These are phyloP conservation scores for Thunnus maccoyii DNA, from an alignment of 2,113 vertebrate species.

Conservation along the genomic window DNA sequence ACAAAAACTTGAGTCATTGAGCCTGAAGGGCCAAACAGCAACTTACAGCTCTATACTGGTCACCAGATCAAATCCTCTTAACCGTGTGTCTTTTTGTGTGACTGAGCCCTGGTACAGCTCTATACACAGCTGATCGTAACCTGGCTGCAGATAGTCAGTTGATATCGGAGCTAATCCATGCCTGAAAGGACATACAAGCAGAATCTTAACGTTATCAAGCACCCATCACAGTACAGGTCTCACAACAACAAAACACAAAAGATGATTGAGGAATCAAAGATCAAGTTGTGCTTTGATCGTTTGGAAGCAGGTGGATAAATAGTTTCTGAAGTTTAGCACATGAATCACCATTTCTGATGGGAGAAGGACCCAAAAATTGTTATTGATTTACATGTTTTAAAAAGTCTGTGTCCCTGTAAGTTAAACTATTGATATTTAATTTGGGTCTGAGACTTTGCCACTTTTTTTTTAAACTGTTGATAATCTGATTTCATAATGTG, in stretches of 20 bases:
- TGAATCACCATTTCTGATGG: too few relatives aligned
- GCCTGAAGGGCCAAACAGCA: constrained; percentile 1
- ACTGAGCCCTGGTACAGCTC: constrained; percentile 93
- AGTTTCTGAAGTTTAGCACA: too few relatives aligned
- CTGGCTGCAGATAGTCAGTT: constrained; percentile 89
- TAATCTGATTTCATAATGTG: too few relatives aligned
- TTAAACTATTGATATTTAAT: too few relatives aligned
- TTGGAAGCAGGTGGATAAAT: too few relatives aligned
- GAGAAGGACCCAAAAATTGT: too few relatives aligned
- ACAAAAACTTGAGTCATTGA: background rate
- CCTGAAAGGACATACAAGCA: constrained; percentile 75
- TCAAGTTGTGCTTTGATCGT: too few relatives aligned
- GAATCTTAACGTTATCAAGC: background rate
- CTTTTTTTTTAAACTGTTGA: too few relatives aligned
- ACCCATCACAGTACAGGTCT: background rate
- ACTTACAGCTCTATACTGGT: constrained; percentile 95
- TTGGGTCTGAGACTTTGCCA: too few relatives aligned
- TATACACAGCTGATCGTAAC: constrained; percentile 85
- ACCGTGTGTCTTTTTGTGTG: constrained; percentile 89
- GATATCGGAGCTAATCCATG: constrained; percentile 86
- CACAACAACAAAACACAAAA: background rate
- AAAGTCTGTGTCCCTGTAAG: too few relatives aligned
- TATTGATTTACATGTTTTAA: too few relatives aligned
- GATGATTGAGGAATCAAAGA: background rate
- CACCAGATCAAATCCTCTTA: constrained; percentile 93